Evolutionary conservation across 2,797 vertebrate species (phyloP), one percentile per base, ranked within the genome.

Genomic region (Anabas testudineus): DNA sequence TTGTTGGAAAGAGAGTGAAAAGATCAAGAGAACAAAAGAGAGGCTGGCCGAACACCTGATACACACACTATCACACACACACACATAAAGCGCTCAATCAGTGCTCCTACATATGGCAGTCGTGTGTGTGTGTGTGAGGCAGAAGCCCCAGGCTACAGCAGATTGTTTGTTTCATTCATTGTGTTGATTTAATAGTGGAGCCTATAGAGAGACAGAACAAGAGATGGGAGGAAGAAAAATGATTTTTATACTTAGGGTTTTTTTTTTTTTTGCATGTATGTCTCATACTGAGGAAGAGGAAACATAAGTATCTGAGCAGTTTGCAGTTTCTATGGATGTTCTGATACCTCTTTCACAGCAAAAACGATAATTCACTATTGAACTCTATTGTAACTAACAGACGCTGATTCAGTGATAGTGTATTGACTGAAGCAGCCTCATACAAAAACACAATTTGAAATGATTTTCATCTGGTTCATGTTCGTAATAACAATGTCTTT

Each of bases 21-120:
- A 79, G 82, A 75, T 80, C 64, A 76, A 22, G 66, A 71, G 78
- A 71, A 86, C 73, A 88, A 86, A 86, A 60, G 68, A 73, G 39
- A 60, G 43, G 49, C 49, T 61, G 54, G 54, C 46, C 61, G 63
- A 77, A 67, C 80, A 86, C 73, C 82, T 83, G 70, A 82, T 4
- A 67, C 62, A 60, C 67, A 43, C 43, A 69, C n/a, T n/a, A n/a
- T n/a, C 70, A 43, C 65, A 36, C 66, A 48, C 64, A 41, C 56
- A 47, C 37, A 57, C 60, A 53, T 32, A 48, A 16, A 15, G 36
- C 45, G 3, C 10, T 68, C 68, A 78, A 43, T 66, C 57, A 59
- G 63, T 28, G 22, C 15, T 7, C 5, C 34, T 65, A 51, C 36
- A 57, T 53, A 57, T 19, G 49, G 45, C 19, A 53, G 45, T 26